These are phyloP conservation scores for Dipodomys merriami DNA, from an alignment of 2,113 vertebrate species.

Conservation along the genomic window DNA sequence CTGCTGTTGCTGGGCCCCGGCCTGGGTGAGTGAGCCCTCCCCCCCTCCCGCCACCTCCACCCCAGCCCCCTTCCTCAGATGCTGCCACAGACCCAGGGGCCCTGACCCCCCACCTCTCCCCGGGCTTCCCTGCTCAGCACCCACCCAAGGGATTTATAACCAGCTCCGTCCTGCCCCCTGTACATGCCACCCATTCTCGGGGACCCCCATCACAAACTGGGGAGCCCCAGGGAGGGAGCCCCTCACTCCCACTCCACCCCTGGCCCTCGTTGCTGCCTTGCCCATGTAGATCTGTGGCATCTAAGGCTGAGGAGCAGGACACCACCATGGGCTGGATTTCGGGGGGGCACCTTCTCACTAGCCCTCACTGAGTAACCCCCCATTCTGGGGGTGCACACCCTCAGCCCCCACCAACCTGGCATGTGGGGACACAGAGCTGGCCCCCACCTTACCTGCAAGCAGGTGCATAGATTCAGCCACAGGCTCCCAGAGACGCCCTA, in stretches of 20 bases:
- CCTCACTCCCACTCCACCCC: too few species aligned
- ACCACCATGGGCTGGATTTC: neutral
- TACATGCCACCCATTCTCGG: too few species aligned
- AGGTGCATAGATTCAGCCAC: neutral
- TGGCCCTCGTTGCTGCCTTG: too few species aligned
- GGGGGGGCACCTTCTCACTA: neutral
- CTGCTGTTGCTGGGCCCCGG: conserved; percentile 52
- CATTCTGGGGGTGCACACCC: too few species aligned
- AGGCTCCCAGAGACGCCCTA: neutral
- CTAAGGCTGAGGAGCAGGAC: neutral
- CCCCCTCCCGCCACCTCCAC: neutral
- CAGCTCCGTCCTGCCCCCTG: neutral
- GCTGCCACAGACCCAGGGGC: neutral
- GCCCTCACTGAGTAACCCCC: neutral
- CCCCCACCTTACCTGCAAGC: neutral
- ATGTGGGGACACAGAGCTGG: neutral
- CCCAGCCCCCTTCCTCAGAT: neutral
- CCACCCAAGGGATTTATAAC: neutral
- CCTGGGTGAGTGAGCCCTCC: neutral
- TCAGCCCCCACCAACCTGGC: neutral
- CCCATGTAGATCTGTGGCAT: neutral
- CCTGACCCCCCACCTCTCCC: neutral
- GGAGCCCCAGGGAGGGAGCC: too few species aligned
- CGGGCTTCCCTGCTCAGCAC: neutral
- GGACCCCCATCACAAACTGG: too few species aligned